A percentile compares a stretch with the other conserved stretches of the same genome.
Conservation (phyloP, 2,113 vertebrate genomes). For the Montifringilla adamsi region DNA sequence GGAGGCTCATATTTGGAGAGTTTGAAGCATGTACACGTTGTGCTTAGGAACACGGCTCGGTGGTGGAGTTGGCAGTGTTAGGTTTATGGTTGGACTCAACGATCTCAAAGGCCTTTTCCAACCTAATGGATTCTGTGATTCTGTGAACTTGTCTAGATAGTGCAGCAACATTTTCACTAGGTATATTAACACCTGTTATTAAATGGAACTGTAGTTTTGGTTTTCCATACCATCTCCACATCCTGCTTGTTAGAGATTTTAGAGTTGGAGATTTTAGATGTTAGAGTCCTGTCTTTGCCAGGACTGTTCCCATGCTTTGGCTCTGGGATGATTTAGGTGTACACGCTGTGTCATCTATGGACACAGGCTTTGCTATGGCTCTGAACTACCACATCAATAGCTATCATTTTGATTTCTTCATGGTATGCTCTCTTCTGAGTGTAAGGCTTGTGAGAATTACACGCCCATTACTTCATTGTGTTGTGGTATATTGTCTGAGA, state of each 20-base stretch:
- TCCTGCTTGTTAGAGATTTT: neutral
- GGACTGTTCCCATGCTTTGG: fast-evolving
- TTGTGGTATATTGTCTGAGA: neutral
- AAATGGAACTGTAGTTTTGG: neutral
- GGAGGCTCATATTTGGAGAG: neutral
- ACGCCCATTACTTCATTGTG: neutral
- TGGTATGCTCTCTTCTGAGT: neutral
- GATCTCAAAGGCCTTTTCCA: neutral
- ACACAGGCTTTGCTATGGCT: neutral
- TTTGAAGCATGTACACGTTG: neutral
- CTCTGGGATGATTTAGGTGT: neutral
- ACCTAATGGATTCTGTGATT: neutral
- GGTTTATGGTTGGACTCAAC: neutral
- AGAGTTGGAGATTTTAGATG: neutral
- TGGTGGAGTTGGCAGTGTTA: neutral
- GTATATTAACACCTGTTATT: neutral
- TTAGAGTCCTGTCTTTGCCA: neutral
- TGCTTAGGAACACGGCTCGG: neutral
- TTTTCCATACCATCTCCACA: neutral
- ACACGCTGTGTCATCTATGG: neutral
- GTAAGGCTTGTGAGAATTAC: neutral
- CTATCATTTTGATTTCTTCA: neutral
- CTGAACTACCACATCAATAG: neutral
- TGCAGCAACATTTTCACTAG: neutral
- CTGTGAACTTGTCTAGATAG: neutral